phyloP scores from a whole-genome alignment of 2,888 invertebrate species.

The Plemyria rubiginata region DNA sequence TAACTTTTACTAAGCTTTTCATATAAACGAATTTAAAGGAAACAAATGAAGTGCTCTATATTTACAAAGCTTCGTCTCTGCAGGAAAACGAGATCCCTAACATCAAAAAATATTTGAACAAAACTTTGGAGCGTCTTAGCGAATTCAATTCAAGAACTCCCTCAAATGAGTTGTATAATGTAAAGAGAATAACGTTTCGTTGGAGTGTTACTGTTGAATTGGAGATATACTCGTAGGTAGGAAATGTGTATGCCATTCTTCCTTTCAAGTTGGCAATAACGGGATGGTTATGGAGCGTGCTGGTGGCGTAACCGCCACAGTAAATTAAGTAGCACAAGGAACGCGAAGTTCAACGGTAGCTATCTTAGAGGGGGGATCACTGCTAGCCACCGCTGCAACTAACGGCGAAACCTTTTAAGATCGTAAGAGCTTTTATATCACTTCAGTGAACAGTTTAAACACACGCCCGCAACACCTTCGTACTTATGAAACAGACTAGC shows the following conservation, averaged over 20 bases:
- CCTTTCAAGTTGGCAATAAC: conserved; percentile 83
- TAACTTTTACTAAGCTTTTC: conserved; percentile 28
- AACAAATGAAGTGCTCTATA: conserved; percentile 38
- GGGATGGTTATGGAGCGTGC: conserved; percentile 80
- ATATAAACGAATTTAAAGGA: conserved; percentile 30
- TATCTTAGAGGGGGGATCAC: conserved; percentile 65
- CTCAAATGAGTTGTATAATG: conserved; percentile 53
- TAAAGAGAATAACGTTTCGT: conserved; percentile 66
- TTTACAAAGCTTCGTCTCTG: conserved; percentile 43
- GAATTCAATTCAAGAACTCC: conserved; percentile 48
- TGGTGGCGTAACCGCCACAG: conserved; percentile 80
- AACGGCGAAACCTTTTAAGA: conserved; percentile 57
- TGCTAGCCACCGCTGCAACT: conserved; percentile 57
- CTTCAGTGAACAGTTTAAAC: conserved; percentile 50
- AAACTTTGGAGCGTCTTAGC: conserved; percentile 42
- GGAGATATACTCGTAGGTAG: conserved; percentile 68
- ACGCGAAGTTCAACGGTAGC: conserved; percentile 65
- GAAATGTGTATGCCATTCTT: conserved; percentile 80
- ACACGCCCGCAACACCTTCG: conserved; percentile 39
- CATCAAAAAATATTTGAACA: conserved; percentile 42
- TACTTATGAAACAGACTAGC: conserved; percentile 33
- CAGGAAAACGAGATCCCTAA: conserved; percentile 41
- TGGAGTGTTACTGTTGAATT: conserved; percentile 73
- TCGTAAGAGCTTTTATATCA: conserved; percentile 57
- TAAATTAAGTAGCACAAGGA: conserved; percentile 75